Conservation (phyloP, 2,888 invertebrate species). For the Stramonita haemastoma region DNA sequence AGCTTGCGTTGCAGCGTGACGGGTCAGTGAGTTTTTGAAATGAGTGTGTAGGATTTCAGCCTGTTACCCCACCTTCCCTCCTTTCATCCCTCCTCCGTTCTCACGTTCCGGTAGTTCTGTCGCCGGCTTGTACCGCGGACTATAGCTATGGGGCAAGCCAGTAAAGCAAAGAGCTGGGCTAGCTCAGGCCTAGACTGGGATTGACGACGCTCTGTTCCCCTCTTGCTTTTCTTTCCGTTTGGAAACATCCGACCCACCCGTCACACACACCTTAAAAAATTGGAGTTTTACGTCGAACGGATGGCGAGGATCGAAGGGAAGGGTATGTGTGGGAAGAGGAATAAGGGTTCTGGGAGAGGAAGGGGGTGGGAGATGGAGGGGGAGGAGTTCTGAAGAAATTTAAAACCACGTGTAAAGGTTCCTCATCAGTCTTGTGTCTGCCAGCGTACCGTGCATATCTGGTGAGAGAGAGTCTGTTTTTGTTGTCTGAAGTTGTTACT, state of each 20-base stretch:
- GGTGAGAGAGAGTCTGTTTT: too few relatives aligned
- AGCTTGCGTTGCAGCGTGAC: background rate
- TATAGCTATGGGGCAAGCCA: background rate
- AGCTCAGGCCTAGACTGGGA: background rate
- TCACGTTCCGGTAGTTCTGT: background rate
- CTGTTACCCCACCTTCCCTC: background rate
- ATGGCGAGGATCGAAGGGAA: background rate
- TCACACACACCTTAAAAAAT: constrained; percentile 3
- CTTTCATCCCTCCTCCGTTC: background rate
- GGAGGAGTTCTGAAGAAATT: background rate
- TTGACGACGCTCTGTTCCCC: background rate
- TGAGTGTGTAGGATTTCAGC: background rate
- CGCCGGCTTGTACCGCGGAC: background rate
- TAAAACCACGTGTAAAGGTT: background rate
- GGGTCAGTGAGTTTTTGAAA: constrained; percentile 6
- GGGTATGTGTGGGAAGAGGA: background rate
- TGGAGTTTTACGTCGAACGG: background rate
- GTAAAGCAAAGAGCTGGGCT: background rate
- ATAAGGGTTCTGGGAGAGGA: background rate
- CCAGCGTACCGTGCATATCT: background rate
- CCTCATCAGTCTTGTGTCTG: background rate
- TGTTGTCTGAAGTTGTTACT: too few relatives aligned
- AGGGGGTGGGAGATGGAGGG: background rate
- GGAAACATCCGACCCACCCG: background rate
- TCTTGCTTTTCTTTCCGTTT: background rate